These are phyloP conservation scores for Climacteris rufus DNA, from an alignment of 2,113 vertebrate species.

Conservation along the genomic window DNA sequence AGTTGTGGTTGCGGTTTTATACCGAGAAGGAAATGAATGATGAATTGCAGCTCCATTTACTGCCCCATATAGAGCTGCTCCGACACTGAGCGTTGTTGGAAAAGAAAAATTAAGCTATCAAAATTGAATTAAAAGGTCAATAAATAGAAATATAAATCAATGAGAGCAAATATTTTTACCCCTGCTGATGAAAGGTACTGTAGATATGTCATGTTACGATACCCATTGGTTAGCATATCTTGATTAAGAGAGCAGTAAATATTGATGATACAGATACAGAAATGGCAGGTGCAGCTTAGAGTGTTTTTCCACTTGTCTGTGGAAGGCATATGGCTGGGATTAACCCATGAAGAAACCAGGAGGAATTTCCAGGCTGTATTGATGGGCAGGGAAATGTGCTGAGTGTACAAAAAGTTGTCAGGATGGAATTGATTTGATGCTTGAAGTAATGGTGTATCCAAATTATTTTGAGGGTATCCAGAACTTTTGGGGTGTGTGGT, in stretches of 20 bases:
- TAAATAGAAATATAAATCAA: slow-evolving; percentile 41
- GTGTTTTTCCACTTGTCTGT: neutral
- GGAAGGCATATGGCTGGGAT: neutral
- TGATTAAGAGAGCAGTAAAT: slow-evolving; percentile 5
- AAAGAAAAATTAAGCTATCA: slow-evolving; percentile 42
- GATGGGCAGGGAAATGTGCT: neutral
- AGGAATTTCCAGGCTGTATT: neutral
- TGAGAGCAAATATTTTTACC: neutral
- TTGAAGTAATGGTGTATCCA: neutral
- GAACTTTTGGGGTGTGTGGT: neutral
- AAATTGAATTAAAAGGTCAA: slow-evolving; percentile 46
- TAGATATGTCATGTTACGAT: neutral
- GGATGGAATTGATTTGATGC: neutral
- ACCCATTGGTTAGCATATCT: neutral
- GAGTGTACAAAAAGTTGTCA: neutral
- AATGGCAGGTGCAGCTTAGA: neutral
- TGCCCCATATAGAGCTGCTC: neutral
- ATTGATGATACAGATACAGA: neutral
- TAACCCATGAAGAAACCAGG: neutral
- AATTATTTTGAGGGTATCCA: neutral
- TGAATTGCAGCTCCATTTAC: slow-evolving; percentile 15
- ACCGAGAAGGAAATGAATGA: neutral
- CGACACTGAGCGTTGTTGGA: neutral
- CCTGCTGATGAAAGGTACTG: neutral
- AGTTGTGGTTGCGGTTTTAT: slow-evolving; percentile 46